Conservation (phyloP, 2,888 invertebrate genomes). For the Hemithea aestivaria region DNA sequence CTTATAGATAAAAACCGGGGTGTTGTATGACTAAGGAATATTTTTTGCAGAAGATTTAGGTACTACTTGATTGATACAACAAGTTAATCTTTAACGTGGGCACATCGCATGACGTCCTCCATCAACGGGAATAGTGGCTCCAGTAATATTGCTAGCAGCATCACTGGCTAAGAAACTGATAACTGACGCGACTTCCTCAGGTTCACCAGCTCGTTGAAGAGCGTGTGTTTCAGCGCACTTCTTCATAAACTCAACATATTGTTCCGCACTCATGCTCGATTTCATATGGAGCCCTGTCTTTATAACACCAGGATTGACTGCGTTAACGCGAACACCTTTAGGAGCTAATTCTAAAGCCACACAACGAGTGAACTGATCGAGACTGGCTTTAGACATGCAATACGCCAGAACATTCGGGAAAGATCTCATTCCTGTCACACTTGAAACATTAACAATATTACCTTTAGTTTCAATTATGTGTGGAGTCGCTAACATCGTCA, state of each 20-base stretch:
- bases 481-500: conserved; percentile 91
- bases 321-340: conserved; percentile 91
- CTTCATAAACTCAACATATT: conserved; percentile 89
- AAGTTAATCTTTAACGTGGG: conserved; percentile 79
- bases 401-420: conserved; percentile 95
- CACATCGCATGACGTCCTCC: conserved; percentile 94
- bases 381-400: conserved; percentile 93
- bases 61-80: not conserved
- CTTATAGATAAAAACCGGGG: no score
- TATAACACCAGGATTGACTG: conserved; percentile 96
- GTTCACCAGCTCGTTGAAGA: conserved; percentile 89
- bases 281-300: conserved; percentile 90
- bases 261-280: conserved; percentile 88
- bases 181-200: conserved; percentile 90
- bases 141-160: conserved; percentile 90
- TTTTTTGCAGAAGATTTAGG: no score
- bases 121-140: conserved; percentile 90
- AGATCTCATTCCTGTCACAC: conserved; percentile 92
- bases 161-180: conserved; percentile 94
- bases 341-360: conserved; percentile 89
- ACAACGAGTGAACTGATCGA: conserved; percentile 96
- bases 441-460: conserved; percentile 95
- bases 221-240: conserved; percentile 92
- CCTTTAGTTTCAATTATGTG: conserved; percentile 89
- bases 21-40: no score